Percentiles rank a stretch among this genome's conserved stretches.
Conservation (phyloP, 2,888 invertebrate species). For the Pterostichus niger region DNA sequence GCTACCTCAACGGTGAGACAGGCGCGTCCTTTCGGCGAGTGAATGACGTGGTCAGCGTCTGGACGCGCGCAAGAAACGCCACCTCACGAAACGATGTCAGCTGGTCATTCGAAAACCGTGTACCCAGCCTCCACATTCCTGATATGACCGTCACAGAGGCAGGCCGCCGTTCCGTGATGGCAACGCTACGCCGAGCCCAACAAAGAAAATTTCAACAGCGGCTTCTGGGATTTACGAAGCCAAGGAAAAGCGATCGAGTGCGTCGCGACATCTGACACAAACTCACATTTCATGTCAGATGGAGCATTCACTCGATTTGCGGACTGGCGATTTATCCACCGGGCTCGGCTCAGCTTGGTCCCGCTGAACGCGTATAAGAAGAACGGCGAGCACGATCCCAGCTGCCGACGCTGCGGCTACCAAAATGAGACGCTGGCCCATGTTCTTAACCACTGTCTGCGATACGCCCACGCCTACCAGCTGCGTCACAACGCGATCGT, state of each 20-base stretch:
- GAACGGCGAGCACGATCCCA: slow-evolving; percentile 17
- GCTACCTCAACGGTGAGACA: slow-evolving; percentile 16
- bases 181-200: background rate
- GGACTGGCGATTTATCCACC: slow-evolving; percentile 75
- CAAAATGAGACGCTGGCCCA: slow-evolving; percentile 73
- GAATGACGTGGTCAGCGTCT: slow-evolving; percentile 67
- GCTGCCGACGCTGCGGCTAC: slow-evolving; percentile 63
- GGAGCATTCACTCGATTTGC: slow-evolving; percentile 72
- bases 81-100: slow-evolving; percentile 68
- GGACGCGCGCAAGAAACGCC: slow-evolving; percentile 69
- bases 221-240: background rate
- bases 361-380: slow-evolving; percentile 70
- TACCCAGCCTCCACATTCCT: slow-evolving; percentile 69
- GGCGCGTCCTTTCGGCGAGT: slow-evolving; percentile 60
- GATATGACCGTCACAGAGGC: slow-evolving; percentile 70
- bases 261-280: slow-evolving; percentile 29
- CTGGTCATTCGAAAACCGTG: slow-evolving; percentile 54
- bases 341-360: slow-evolving; percentile 72
- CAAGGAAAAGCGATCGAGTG: slow-evolving; percentile 47
- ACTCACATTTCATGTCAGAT: slow-evolving; percentile 71
- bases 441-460: slow-evolving; percentile 73
- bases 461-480: slow-evolving; percentile 71
- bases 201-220: background rate
- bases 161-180: slow-evolving; percentile 53
- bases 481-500: slow-evolving; percentile 69